Conservation (phyloP, 2,113 vertebrate species). For the Serilophus lunatus region DNA sequence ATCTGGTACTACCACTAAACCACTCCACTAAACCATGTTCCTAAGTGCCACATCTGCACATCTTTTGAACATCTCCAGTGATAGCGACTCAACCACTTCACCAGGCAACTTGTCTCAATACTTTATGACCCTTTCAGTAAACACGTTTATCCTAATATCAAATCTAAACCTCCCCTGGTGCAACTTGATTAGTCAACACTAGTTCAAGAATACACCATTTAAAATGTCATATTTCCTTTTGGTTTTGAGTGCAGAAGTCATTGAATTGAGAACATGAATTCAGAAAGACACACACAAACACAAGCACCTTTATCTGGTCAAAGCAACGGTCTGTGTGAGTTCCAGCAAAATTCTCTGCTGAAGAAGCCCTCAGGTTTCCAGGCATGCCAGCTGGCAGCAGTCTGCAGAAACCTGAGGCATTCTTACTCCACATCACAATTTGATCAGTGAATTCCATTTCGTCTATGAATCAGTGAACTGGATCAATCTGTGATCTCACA, state of each 20-base stretch:
- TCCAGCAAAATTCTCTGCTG: neutral
- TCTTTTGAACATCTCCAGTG: neutral
- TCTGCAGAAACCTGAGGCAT: neutral
- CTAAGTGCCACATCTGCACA: neutral
- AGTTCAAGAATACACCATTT: neutral
- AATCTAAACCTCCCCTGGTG: neutral
- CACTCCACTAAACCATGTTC: neutral
- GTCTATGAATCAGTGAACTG: neutral
- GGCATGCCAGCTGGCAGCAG: neutral
- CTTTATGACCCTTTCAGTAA: neutral
- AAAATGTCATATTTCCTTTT: neutral
- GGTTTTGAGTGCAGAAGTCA: neutral
- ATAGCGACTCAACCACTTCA: neutral
- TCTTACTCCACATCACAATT: neutral
- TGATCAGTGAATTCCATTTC: neutral
- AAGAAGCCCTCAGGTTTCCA: neutral
- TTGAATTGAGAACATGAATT: neutral
- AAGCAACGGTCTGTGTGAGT: accelerated
- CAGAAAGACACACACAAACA: accelerated
- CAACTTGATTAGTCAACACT: neutral
- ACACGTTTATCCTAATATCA: neutral
- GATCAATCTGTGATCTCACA: neutral
- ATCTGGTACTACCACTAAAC: neutral
- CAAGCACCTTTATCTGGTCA: neutral
- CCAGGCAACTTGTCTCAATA: neutral